Evolutionary conservation across 2,113 vertebrate genomes (phyloP), one percentile per base, ranked within the genome.

Genomic region (Gracilinanus agilis): DNA sequence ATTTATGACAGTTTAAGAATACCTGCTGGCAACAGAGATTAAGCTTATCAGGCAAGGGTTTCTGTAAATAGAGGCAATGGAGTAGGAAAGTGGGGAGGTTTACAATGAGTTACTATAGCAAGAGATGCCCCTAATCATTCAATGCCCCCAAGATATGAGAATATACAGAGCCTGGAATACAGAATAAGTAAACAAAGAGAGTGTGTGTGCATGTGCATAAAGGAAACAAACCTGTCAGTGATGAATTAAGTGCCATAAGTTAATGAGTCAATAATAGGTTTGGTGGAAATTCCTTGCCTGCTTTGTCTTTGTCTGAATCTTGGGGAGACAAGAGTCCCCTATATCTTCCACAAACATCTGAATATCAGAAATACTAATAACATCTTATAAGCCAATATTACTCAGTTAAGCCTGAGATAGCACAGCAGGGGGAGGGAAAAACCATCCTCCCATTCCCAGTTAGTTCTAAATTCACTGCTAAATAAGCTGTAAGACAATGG

Each of bases 261-360:
- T 83, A 92, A 92, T 53, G 5, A 75, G 55, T 67, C 67, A 96
- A 53, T 67, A 92, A 94, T 0, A 93, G 53, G 24, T 96, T 92
- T 94, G 29, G 27, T 90, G 34, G 53, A 54, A 92, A 90, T 88
- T 40, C 34, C 24, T 12, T 88, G 40, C 34, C 27, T 24, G n/a
- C 67, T 90, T 53, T 54, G n/a, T 92, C 55, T 91, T 53, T 92
- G 13, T 94, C 53, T 55, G 75, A 94, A 96, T 56, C 13, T 24
- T 27, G 29, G 94, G 92, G 67, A 49, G 58, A 75, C 91, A 91
- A n/a, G 56, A 2, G 11, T 75, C n/a, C 13, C 53, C 23, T 94
- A n/a, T 13, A 58, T 61, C 61, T 88, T 90, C 24, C 53, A 92
- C 23, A 95, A 88, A 95, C 8, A 92, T 83, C 0, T 83, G 55